Base-by-base conservation (phyloP, 2,888 invertebrate species). In the Philereme vetulata region DNA sequence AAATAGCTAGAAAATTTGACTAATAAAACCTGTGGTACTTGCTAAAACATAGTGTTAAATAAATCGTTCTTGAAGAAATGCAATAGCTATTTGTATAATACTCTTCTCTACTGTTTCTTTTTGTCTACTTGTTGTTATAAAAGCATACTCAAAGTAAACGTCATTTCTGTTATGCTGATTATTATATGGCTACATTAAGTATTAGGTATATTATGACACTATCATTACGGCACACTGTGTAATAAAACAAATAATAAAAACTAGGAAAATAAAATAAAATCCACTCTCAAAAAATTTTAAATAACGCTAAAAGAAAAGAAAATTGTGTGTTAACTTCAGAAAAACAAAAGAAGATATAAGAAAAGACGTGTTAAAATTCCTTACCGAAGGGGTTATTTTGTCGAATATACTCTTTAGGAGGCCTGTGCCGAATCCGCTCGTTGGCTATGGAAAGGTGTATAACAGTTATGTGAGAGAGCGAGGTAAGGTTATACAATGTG, bases 301-400 rank as follows among this genome's bases (percentile, higher is more conserved):
- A 77, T 72, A 85, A 85, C 72, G 80, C 86, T 85, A 89, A 88
- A 84, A 66, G 56, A 66, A 67, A 67, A 66, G 21, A 86, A 87
- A 84, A 74, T 21, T 72, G 84, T 86, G 81, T 84, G 75, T 81
- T 77, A 85, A 81, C 71, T 82, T 75, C 76, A 84, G 78, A 84
- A 86, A 84, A 82, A 82, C 75, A 82, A 86, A 83, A 78, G 73
- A 81, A 72, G 67, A 76, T 82, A 75, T 83, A 82, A 82, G 76
- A 85, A 89, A 90, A 88, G 85, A 89, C 89, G 91, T 91, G 89
- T 91, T 87, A 90, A 91, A 91, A 92, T 90, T 91, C 91, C 93
- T 93, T 93, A 93, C 93, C 93, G 92, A 93, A 91, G 93, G 93
- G 86, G 93, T 93, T 91, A 93, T 93, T 93, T 93, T 93, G 93